Evolutionary conservation across 2,113 vertebrate species (phyloP), one percentile per base, ranked within the genome.

Genomic region (Arizona elegans): DNA sequence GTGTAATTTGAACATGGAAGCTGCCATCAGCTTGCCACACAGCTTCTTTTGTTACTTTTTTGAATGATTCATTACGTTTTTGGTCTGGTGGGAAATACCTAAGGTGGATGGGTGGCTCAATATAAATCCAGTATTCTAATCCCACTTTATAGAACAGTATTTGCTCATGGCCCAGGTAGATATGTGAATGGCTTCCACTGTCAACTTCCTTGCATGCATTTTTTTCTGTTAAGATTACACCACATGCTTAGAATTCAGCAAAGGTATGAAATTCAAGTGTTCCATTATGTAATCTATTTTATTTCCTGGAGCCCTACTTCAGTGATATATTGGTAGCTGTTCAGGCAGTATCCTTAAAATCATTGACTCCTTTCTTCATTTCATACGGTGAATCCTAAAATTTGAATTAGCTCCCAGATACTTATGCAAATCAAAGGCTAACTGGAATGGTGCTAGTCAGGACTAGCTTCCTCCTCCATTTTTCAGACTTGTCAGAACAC

Each of bases 401-500:
- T 65, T 87, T 93, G 56, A 90, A 93, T 65, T 81, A 29, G 50
- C 89, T 90, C 92, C 89, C 89, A 93, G 81, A 90, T 93, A 93
- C 50, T 93, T 93, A 93, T 93, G 92, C 90, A 90, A 90, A 90
- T 90, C 53, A 33, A 86, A 58, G 86, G n/a, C 33, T 65, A 65
- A 87, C 75, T 90, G 92, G 92, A 93, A 93, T 93, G 88, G n/a
- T 86, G 92, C 92, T 90, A 87, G 92, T 65, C 92, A 90, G 89
- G 92, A 93, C 92, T 93, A 93, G 89, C 92, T 87, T 85, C 92
- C 26, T 90, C 75, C 92, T 93, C 81, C 75, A 43, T 65, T 55
- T 90, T 90, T 93, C 33, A 93, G 75, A 93, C 92, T 90, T 93
- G 92, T 93, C 81, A 87, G 89, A 87, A 93, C 92, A 93, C 24